These are phyloP conservation scores for Enteromius paludinosus DNA, from an alignment of 2,797 vertebrate genomes.

Conservation along the genomic window DNA sequence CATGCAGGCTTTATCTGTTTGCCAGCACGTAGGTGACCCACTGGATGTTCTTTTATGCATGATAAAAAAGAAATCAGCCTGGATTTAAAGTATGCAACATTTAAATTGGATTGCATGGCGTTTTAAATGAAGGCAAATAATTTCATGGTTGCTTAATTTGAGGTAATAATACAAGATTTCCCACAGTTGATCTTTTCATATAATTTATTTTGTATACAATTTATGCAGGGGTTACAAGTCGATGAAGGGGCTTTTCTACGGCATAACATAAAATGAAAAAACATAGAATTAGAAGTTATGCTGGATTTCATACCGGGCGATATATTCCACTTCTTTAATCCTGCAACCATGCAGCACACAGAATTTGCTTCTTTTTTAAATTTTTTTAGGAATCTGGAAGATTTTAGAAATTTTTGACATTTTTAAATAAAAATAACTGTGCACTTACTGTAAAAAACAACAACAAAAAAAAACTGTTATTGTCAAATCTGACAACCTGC, in stretches of 20 bases:
- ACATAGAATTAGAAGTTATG: constrained; percentile 6
- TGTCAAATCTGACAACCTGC: constrained; percentile 59
- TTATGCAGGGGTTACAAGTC: constrained; percentile 64
- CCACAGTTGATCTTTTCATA: constrained; percentile 73
- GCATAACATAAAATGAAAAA: constrained; percentile 58
- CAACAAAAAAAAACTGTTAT: constrained; percentile 58
- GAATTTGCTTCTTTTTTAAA: constrained; percentile 10
- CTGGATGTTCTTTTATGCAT: constrained; percentile 67
- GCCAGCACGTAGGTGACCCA: constrained; percentile 77
- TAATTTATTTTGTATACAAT: constrained; percentile 73
- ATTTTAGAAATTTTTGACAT: not conserved
- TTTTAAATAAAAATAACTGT: constrained; percentile 56
- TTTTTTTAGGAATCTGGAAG: not conserved
- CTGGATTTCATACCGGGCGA: constrained; percentile 30
- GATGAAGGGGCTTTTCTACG: constrained; percentile 55
- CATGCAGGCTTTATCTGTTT: constrained; percentile 69
- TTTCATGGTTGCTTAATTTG: constrained; percentile 80
- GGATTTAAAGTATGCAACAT: constrained; percentile 63
- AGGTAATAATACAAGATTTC: constrained; percentile 75
- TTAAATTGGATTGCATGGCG: constrained; percentile 74
- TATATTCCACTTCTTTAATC: constrained; percentile 24
- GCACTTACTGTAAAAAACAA: not conserved
- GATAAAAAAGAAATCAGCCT: constrained; percentile 75
- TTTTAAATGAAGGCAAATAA: constrained; percentile 80
- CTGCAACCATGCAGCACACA: constrained; percentile 54